phyloP scores from a whole-genome alignment of 2,113 vertebrate species.

The Pomatorhinus ruficollis region DNA sequence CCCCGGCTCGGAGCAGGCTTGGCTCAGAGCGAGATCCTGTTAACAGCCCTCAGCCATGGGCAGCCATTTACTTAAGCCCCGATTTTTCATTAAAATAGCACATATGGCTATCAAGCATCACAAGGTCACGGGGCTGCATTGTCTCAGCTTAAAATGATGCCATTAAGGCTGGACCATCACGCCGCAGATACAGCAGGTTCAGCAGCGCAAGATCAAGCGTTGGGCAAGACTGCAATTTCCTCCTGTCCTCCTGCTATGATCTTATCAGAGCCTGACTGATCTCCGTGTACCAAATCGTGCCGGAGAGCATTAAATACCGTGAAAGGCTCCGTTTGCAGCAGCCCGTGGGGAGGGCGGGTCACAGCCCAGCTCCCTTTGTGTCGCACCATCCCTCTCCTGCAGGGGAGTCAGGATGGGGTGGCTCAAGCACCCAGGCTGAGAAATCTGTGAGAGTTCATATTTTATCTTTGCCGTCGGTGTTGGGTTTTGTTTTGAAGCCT shows the following conservation, averaged over 20 bases:
- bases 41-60: slow-evolving; percentile 6
- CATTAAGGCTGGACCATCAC: slow-evolving; percentile 59
- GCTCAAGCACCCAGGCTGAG: neutral
- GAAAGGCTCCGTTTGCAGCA: neutral
- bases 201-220: slow-evolving; percentile 62
- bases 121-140: slow-evolving; percentile 71
- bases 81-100: slow-evolving; percentile 71
- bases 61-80: slow-evolving; percentile 42
- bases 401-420: neutral
- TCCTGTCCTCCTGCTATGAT: slow-evolving; percentile 69
- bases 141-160: slow-evolving; percentile 64
- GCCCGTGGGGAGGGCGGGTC: neutral
- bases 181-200: slow-evolving; percentile 6
- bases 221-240: slow-evolving; percentile 72
- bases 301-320: neutral
- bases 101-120: neutral
- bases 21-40: neutral
- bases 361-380: neutral
- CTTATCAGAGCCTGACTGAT: slow-evolving; percentile 74
- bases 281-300: neutral
- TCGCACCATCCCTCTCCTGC: neutral
- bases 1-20: neutral
- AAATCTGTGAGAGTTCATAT: accelerated
- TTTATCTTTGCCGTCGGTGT: neutral
- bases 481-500: neutral